Evolutionary conservation across 1,140 invertebrate species (phyloP), one percentile per base, ranked within the genome.

Genomic region (Drosophila pectinifera): DNA sequence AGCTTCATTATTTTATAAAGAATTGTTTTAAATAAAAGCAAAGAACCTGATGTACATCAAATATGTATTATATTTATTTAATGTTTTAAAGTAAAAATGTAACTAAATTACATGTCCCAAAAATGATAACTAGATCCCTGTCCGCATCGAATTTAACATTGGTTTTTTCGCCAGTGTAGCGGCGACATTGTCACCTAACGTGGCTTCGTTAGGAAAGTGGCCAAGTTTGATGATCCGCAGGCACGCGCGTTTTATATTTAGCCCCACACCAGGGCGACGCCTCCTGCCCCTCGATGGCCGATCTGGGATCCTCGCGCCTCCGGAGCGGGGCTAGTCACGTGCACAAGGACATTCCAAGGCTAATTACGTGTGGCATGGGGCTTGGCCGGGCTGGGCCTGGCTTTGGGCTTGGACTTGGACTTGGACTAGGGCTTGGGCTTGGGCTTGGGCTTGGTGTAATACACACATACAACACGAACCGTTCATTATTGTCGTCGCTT

Each of bases 321-420:
- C 54, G 54, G 59, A 58, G 57, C 76, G 67, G 79, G 62, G 72
- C 85, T 70, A 70, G 78, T 90, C 81, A 90, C 86, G 84, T 90
- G 86, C 86, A 80, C 86, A 90, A 90, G 86, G 86, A 90, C 86
- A 90, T 90, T 86, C 86, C 86, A 90, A 90, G 86, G 86, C 86
- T 90, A 90, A 90, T 90, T 90, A 86, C 86, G 81, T 80, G 61
- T 89, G 84, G 80, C 84, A 70, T 70, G 45, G 77, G 59, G 31
- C 59, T 67, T 67, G 63, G 79, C 41, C 39, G 42, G 63, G 57
- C 62, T 24, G 7, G 48, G 38, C 49, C 28, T n/a, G 28, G 31
- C 49, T 31, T 34, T 39, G 14, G 22, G 42, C 49, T 38, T 48
- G 61, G 55, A 41, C 43, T 65, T 48, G 78, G 74, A 18, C 31